Conservation (phyloP, 1,140 invertebrate genomes). For the Tetraneura akinire region DNA sequence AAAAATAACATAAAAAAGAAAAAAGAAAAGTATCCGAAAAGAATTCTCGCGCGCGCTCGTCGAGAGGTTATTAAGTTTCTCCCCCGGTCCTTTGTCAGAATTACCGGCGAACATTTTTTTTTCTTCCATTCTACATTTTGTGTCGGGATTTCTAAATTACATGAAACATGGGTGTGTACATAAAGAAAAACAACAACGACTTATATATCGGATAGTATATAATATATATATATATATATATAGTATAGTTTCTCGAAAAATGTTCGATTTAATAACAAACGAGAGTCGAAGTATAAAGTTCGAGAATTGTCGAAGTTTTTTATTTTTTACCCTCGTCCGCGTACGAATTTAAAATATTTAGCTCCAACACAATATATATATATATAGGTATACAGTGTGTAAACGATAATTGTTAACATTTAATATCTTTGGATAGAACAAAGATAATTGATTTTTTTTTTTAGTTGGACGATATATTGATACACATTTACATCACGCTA, state of each 20-base stretch:
- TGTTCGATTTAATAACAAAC: conserved; percentile 36
- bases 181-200: conserved; percentile 21
- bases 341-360: conserved; percentile 21
- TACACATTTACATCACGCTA: no score
- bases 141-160: conserved; percentile 43
- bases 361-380: conserved; percentile 19
- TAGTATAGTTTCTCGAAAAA: conserved; percentile 13
- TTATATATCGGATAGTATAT: no score
- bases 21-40: conserved; percentile 18
- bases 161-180: conserved; percentile 36
- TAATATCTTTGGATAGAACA: no score
- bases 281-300: conserved; percentile 19
- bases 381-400: no score
- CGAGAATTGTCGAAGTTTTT: conserved; percentile 37
- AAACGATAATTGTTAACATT: no score
- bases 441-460: no score
- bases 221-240: background rate
- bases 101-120: conserved; percentile 36
- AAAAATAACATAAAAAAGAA: conserved; percentile 1
- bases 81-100: conserved; percentile 23
- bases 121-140: background rate
- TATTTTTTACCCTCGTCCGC: background rate
- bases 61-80: conserved; percentile 41
- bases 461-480: no score
- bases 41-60: conserved; percentile 24